phyloP scores from a whole-genome alignment of 1,140 invertebrate species.

The Portunus trituberculatus region DNA sequence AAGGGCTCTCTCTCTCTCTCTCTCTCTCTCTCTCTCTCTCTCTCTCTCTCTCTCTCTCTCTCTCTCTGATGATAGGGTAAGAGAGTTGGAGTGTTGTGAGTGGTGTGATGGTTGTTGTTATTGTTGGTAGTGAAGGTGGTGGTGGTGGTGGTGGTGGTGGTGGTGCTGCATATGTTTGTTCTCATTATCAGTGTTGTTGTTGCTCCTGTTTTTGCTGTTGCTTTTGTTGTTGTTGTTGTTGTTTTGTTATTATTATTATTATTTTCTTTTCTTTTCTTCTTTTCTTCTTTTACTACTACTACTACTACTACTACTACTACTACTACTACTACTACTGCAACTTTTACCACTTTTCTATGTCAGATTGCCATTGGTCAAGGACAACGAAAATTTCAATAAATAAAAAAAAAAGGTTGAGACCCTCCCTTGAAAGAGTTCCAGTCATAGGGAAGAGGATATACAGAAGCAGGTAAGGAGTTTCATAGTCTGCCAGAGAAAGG shows the following conservation, averaged over 20 bases:
- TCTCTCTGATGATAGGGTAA: too few relatives aligned
- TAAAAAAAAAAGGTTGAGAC: too few relatives aligned
- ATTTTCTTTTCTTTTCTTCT: not conserved
- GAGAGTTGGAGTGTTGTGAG: not conserved
- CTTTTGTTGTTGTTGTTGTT: not conserved
- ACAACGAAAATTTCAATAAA: too few relatives aligned
- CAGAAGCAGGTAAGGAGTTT: too few relatives aligned
- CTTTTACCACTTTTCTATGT: not conserved
- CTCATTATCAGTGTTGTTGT: not conserved
- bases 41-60: slow-evolving; percentile 43
- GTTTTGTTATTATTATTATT: not conserved
- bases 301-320: not conserved
- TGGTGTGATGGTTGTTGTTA: not conserved
- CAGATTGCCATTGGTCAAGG: not conserved
- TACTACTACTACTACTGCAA: too few relatives aligned
- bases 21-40: slow-evolving; percentile 6
- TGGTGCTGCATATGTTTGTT: not conserved
- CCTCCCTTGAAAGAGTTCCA: too few relatives aligned
- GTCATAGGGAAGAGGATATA: too few relatives aligned
- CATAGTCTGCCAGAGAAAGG: too few relatives aligned
- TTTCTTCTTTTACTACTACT: not conserved
- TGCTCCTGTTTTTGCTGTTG: not conserved
- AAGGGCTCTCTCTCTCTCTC: slow-evolving; percentile 14
- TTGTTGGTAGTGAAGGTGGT: not conserved
- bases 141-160: not conserved